Percentiles rank a stretch among this genome's conserved stretches.
These are phyloP conservation scores for Trichogramma evanescens DNA, from an alignment of 2,888 invertebrate species.

Conservation along the genomic window DNA sequence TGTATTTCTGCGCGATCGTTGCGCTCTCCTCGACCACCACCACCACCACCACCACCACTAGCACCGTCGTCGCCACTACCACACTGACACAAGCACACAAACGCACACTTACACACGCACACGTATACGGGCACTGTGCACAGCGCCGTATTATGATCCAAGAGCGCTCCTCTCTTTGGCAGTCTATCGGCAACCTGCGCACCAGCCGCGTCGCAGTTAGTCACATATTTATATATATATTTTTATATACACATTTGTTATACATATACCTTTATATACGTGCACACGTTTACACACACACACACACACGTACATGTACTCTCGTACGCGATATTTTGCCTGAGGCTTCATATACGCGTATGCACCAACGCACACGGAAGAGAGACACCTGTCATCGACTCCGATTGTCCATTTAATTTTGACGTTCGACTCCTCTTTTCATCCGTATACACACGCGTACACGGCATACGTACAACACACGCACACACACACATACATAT, in stretches of 20 bases:
- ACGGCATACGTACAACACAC: too few relatives aligned
- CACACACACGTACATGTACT: not conserved
- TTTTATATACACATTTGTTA: not conserved
- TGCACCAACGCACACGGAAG: too few relatives aligned
- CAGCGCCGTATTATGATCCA: too few relatives aligned
- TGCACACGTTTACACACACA: not conserved
- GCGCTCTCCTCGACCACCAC: not conserved
- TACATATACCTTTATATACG: not conserved
- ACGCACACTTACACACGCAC: not conserved
- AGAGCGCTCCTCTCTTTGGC: conserved; percentile 20
- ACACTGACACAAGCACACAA: not conserved
- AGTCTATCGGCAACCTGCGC: conserved; percentile 48
- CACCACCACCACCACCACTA: not conserved
- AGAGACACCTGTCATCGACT: too few relatives aligned
- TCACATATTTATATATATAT: conserved; percentile 22
- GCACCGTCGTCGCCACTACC: not conserved
- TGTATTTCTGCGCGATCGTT: not conserved
- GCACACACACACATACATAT: too few relatives aligned
- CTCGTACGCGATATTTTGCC: not conserved
- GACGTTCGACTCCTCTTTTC: too few relatives aligned
- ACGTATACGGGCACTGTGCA: not conserved
- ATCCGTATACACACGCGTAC: too few relatives aligned
- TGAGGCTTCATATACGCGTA: too few relatives aligned
- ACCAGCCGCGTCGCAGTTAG: conserved; percentile 44
- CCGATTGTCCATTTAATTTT: too few relatives aligned